phyloP scores from a whole-genome alignment of 2,113 vertebrate species.

The Oncorhynchus gorbuscha region DNA sequence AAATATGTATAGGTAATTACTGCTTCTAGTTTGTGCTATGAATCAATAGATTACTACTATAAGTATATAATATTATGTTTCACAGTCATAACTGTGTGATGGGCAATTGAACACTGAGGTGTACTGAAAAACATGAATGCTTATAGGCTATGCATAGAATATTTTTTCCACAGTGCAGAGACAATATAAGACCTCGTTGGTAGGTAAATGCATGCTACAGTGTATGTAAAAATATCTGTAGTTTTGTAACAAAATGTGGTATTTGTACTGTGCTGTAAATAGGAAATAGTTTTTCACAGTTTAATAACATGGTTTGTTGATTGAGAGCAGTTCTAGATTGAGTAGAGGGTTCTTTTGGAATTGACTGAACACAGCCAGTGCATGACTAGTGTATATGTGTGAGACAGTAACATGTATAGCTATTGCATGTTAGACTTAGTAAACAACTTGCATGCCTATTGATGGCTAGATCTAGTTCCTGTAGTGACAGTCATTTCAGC shows the following conservation, averaged over 20 bases:
- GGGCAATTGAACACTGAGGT: not conserved
- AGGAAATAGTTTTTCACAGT: slow-evolving; percentile 5
- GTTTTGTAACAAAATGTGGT: slow-evolving; percentile 31
- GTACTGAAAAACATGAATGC: not conserved
- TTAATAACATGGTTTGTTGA: not conserved
- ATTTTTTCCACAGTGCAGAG: not conserved
- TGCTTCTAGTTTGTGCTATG: not conserved
- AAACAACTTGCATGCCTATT: slow-evolving; percentile 39
- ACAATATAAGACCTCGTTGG: not conserved
- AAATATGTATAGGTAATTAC: not conserved
- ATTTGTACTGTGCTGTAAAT: slow-evolving; percentile 41
- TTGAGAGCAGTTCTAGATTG: slow-evolving; percentile 3
- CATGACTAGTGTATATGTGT: not conserved
- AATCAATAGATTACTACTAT: not conserved
- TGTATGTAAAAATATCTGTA: not conserved
- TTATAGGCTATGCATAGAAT: not conserved
- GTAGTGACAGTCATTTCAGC: slow-evolving; percentile 4
- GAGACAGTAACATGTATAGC: slow-evolving; percentile 7
- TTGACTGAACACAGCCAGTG: not conserved
- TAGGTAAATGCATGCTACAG: slow-evolving; percentile 46
- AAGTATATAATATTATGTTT: not conserved
- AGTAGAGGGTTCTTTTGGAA: slow-evolving; percentile 1
- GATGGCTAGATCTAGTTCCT: slow-evolving; percentile 20
- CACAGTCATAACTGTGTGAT: not conserved
- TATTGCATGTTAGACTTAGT: slow-evolving; percentile 43